Conservation (phyloP, 2,797 vertebrate species). For the Malurus leucopterus region DNA sequence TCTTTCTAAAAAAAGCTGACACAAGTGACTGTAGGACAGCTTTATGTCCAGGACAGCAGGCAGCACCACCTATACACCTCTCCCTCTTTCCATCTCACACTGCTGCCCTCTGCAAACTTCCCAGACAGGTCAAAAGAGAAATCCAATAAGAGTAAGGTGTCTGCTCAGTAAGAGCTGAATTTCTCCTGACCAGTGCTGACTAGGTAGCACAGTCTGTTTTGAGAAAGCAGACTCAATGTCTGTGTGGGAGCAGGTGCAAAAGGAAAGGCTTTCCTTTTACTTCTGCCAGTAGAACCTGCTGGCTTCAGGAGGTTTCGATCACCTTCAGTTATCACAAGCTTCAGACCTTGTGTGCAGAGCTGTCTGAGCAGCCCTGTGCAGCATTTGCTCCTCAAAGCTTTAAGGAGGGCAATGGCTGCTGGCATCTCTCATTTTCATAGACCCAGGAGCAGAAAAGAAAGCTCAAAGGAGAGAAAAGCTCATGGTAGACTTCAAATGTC, state of each 20-base stretch:
- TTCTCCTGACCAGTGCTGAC: neutral
- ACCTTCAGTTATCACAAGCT: neutral
- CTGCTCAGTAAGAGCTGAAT: neutral
- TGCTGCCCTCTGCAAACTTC: neutral
- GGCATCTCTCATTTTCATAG: neutral
- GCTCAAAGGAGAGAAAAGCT: neutral
- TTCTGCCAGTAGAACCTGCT: neutral
- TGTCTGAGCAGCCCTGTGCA: neutral
- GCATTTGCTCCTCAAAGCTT: neutral
- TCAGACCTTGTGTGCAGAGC: neutral
- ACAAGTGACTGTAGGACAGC: neutral
- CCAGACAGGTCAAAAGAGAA: neutral
- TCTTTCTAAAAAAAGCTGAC: neutral
- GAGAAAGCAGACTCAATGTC: neutral
- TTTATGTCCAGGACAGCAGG: neutral
- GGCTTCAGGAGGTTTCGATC: rapidly evolving
- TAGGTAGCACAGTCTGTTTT: neutral
- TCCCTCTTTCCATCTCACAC: neutral
- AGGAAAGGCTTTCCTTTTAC: neutral
- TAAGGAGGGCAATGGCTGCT: neutral
- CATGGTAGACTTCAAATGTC: neutral
- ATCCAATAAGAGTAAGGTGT: neutral
- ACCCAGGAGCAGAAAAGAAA: neutral
- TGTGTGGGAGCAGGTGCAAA: neutral
- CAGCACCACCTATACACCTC: rapidly evolving